Evolutionary conservation across 2,797 vertebrate genomes (phyloP).

Genomic region (Spondyliosoma cantharus): DNA sequence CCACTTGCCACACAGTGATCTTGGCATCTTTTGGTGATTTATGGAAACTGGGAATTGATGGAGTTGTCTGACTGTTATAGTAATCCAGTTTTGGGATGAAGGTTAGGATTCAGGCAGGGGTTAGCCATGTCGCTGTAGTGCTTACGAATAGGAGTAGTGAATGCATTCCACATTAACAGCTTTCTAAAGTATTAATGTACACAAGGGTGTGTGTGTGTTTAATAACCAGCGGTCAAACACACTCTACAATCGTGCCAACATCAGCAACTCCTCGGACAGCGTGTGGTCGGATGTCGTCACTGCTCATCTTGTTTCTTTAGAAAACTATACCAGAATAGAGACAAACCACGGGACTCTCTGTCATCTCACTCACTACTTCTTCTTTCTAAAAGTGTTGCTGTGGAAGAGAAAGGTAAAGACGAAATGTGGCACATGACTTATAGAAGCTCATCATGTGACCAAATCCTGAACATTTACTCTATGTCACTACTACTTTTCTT

Average conservation of each 20-base stretch:
- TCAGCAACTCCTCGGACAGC: slow-evolving; percentile 50
- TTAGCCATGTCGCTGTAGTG: background rate
- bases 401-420: slow-evolving; percentile 9
- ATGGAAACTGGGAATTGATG: too few species aligned
- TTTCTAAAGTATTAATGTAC: too few species aligned
- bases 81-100: too few species aligned
- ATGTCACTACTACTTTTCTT: too few species aligned
- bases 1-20: background rate
- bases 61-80: background rate
- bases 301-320: background rate
- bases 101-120: background rate
- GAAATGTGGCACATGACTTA: slow-evolving; percentile 21
- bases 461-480: background rate
- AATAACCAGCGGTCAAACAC: slow-evolving; percentile 7
- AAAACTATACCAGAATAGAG: slow-evolving; percentile 27
- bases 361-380: slow-evolving; percentile 55
- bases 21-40: background rate
- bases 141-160: background rate
- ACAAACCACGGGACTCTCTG: slow-evolving; percentile 49
- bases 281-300: slow-evolving; percentile 30
- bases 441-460: background rate
- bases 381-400: slow-evolving; percentile 41
- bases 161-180: background rate
- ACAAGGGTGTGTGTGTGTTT: background rate
- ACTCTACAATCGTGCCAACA: background rate